Base-by-base conservation (phyloP, 2,113 vertebrate species). In the Otis tarda region DNA sequence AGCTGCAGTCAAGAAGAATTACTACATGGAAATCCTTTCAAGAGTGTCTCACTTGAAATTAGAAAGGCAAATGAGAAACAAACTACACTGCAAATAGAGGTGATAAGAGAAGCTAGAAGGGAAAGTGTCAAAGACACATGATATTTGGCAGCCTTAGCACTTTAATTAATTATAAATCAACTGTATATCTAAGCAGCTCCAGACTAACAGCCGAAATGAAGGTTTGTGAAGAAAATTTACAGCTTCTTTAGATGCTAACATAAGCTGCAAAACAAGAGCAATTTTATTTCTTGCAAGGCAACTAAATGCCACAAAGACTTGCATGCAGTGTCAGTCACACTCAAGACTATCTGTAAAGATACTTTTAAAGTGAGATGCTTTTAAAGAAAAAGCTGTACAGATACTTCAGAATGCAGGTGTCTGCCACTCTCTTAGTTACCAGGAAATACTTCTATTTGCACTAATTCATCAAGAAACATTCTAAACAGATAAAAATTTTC, bases 31-130 rank as follows among this genome's bases (percentile, higher is more conserved):
- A 93, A 97, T 78, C 87, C 60, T 82, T 90, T 57, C 68, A 67
- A 50, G 59, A 69, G 10, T 53, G 41, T 55, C 87, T 69, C 74
- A 75, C 37, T 95, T 75, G 59, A 57, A 85, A 90, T 89, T 84
- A 92, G 18, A 93, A 89, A 89, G 31, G 83, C 79, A 95, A 90
- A 90, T 67, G n/a, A 91, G 81, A 43, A 91, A 89, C 52, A 47
- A 94, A 53, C 60, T 24, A 61, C 12, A 28, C 61, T 67, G 41
- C 56, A 53, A 83, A 56, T 4, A 22, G 18, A 50, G 70, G 43
- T 7, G 43, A 45, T 76, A 89, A 64, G 30, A 76, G 68, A 45
- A 85, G 52, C 50, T 81, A 25, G 37, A 86, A 79, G 37, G 35
- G 28, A 73, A 89, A 92, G 31, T 33, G 47, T 37, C 22, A 0